Base-by-base conservation (phyloP, 2,113 vertebrate species). In the Corythoichthys intestinalis region DNA sequence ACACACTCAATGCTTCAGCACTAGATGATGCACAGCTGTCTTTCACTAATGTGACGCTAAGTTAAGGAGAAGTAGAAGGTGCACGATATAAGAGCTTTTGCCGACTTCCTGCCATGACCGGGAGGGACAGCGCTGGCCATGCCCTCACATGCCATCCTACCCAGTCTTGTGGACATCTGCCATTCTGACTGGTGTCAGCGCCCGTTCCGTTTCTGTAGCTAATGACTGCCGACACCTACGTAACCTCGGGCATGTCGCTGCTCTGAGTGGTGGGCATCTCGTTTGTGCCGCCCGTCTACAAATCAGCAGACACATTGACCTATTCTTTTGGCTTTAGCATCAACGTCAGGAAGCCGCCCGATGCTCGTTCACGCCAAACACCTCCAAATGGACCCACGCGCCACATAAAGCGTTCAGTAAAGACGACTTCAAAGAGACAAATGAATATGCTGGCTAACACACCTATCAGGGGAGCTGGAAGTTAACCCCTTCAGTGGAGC, bases 261-360 rank as follows among this genome's bases (percentile, higher is more conserved):
- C 20, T 49, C 71, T 67, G 80, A 85, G 83, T 80, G 82, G 79
- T 67, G 82, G 74, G 78, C 81, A 80, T 88, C 87, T 91, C 76
- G 66, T 90, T 86, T 83, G 81, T 75, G 76, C 68, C 49, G 80
- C 44, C 50, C 71, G 76, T 82, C 79, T 83, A 80, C 72, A 81
- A 87, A 87, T 83, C 85, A 83, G 73, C 86, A 85, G 87, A 91
- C 90, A 90, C 88, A 86, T 86, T 92, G 89, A 92, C 91, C 91
- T 88, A 91, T 90, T 91, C 91, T 83, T 88, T 73, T 85, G 87
- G 87, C 80, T 89, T 91, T 84, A 90, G 82, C 85, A 73, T 91
- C 90, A 92, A 87, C 86, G 89, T 90, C 91, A 90, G 85, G 67
- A 63, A 17, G 46, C 44, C 41, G 78, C 67, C 76, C 56, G 56